Percentiles rank a stretch among this genome's conserved stretches.
Conservation (phyloP, 1,140 invertebrate genomes). For the Bombus ignitus region DNA sequence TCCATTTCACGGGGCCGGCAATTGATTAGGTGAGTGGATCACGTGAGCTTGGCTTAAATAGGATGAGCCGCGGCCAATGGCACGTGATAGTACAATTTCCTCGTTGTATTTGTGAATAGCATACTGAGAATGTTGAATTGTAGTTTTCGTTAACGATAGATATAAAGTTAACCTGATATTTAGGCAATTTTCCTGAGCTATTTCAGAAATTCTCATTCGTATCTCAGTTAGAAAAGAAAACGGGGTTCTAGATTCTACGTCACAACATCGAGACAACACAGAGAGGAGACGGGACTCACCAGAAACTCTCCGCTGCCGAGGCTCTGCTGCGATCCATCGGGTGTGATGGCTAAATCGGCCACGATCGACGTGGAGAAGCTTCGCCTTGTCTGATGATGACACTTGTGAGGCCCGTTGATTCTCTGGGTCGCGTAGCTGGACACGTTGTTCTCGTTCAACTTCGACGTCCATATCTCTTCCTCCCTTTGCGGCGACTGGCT, state of each 20-base stretch:
- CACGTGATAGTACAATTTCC: conserved; percentile 21
- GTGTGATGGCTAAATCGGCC: conserved; percentile 72
- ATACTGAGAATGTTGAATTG: background rate
- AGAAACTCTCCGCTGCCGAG: conserved; percentile 73
- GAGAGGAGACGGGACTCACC: conserved; percentile 66
- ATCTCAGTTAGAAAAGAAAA: too few relatives aligned
- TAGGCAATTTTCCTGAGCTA: too few relatives aligned
- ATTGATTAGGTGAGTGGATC: conserved; percentile 41
- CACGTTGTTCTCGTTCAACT: conserved; percentile 61
- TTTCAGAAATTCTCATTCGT: too few relatives aligned
- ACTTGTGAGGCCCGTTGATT: conserved; percentile 66
- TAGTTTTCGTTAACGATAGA: background rate
- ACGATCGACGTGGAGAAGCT: conserved; percentile 77
- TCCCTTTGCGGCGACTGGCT: conserved; percentile 71
- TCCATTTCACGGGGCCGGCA: background rate
- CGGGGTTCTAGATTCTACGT: background rate
- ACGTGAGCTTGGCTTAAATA: conserved; percentile 23
- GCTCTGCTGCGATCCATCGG: conserved; percentile 74
- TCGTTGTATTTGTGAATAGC: too few relatives aligned
- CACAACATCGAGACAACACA: conserved; percentile 50
- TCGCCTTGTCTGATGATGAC: conserved; percentile 73
- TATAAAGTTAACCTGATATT: too few relatives aligned
- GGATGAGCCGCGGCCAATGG: conserved; percentile 24
- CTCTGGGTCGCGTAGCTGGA: conserved; percentile 68
- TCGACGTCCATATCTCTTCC: conserved; percentile 74